These are phyloP conservation scores for Gallinago media DNA, from an alignment of 2,113 vertebrate species.

Conservation along the genomic window DNA sequence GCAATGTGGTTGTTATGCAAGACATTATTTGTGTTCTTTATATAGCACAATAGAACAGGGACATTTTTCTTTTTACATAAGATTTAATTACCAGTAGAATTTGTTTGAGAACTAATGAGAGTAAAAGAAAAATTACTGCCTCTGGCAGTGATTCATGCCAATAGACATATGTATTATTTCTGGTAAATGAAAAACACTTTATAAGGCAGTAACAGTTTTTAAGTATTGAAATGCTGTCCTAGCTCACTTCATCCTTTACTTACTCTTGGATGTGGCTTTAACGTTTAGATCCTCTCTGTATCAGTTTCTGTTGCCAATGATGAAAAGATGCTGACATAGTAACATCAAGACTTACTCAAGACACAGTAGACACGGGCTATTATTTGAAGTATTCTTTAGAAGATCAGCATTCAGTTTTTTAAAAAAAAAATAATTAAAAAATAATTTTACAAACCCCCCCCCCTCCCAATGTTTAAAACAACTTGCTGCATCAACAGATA, in stretches of 20 bases:
- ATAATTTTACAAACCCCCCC: too few species aligned
- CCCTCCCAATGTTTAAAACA: background rate
- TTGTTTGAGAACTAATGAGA: conserved; percentile 6
- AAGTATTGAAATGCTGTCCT: background rate
- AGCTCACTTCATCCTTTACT: background rate
- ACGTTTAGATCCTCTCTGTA: background rate
- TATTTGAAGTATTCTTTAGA: background rate
- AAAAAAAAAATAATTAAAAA: background rate
- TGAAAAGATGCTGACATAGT: background rate
- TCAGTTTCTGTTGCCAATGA: background rate
- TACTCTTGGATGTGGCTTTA: background rate
- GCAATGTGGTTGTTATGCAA: background rate
- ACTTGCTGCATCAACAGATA: background rate
- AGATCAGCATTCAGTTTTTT: background rate
- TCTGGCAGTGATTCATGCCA: background rate
- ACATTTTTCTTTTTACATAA: background rate
- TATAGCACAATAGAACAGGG: background rate
- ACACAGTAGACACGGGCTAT: background rate
- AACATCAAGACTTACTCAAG: background rate
- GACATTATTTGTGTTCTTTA: background rate
- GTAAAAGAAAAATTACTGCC: background rate
- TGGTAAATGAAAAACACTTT: background rate
- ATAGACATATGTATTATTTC: background rate
- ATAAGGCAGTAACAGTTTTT: background rate
- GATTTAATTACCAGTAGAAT: background rate